Percentiles rank a stretch among this genome's conserved stretches.
Conservation (phyloP, 2,113 vertebrate genomes). For the Panthera uncia region DNA sequence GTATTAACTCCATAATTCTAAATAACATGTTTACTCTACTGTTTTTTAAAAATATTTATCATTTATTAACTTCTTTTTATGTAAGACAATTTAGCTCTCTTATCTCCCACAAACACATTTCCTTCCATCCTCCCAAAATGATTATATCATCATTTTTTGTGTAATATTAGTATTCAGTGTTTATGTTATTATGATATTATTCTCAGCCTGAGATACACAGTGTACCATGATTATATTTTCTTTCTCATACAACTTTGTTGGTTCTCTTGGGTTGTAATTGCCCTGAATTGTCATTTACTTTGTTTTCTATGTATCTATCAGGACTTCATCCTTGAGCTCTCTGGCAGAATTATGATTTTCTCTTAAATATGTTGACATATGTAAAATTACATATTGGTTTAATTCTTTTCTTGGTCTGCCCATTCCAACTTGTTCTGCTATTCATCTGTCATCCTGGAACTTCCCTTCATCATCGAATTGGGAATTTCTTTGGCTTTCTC, state of each 20-base stretch:
- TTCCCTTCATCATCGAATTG: neutral
- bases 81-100: neutral
- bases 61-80: slow-evolving; percentile 27
- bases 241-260: slow-evolving; percentile 3
- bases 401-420: slow-evolving; percentile 19
- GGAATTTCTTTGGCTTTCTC: neutral
- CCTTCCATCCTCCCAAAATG: neutral
- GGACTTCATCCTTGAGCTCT: slow-evolving; percentile 28
- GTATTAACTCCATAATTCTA: slow-evolving; percentile 38
- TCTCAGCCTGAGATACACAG: slow-evolving; percentile 29
- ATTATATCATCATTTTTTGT: neutral
- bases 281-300: slow-evolving; percentile 47
- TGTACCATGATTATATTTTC: neutral
- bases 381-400: slow-evolving; percentile 30
- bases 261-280: neutral
- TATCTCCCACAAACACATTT: neutral
- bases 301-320: slow-evolving; percentile 21
- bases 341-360: slow-evolving; percentile 59
- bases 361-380: slow-evolving; percentile 50
- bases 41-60: neutral
- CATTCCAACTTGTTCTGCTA: neutral
- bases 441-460: neutral
- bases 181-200: slow-evolving; percentile 15
- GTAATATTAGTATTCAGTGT: neutral
- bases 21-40: neutral